Evolutionary conservation across 2,888 invertebrate genomes (phyloP).

Genomic region (Hirtodrosophila cameraria): DNA sequence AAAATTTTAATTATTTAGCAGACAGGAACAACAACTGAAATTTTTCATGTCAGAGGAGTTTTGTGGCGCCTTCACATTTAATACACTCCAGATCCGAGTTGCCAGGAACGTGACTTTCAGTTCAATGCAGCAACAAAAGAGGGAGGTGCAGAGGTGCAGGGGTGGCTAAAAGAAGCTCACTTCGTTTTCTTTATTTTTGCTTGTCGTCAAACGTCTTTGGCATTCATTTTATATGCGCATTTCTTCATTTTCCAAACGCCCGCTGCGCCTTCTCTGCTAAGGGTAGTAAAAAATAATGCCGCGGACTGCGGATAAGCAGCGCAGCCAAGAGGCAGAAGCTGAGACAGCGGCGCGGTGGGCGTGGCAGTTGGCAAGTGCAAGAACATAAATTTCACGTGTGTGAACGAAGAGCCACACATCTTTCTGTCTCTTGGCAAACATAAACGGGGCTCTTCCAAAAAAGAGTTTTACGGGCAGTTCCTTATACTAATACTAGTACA

Average conservation of each 20-base stretch:
- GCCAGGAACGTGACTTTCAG: constrained; percentile 46
- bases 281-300: constrained; percentile 43
- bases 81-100: constrained; percentile 17
- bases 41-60: constrained; percentile 13
- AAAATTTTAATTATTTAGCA: constrained; percentile 37
- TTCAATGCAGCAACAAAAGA: too few species aligned
- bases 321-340: constrained; percentile 25
- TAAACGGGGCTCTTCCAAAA: constrained; percentile 19
- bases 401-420: background rate
- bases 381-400: constrained; percentile 65
- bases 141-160: background rate
- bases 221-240: constrained; percentile 54
- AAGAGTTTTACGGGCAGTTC: constrained; percentile 42
- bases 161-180: background rate
- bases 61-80: background rate
- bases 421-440: background rate
- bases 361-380: constrained; percentile 46
- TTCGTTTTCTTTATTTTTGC: background rate
- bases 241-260: constrained; percentile 31
- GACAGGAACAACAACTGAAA: constrained; percentile 16
- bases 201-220: constrained; percentile 38
- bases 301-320: constrained; percentile 58
- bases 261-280: background rate
- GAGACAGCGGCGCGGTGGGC: constrained; percentile 39
- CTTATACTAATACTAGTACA: too few species aligned